A percentile compares a stretch with the other conserved stretches of the same genome.
Evolutionary conservation across 2,888 invertebrate genomes (phyloP).

Genomic region (Andrena chrysosceles): DNA sequence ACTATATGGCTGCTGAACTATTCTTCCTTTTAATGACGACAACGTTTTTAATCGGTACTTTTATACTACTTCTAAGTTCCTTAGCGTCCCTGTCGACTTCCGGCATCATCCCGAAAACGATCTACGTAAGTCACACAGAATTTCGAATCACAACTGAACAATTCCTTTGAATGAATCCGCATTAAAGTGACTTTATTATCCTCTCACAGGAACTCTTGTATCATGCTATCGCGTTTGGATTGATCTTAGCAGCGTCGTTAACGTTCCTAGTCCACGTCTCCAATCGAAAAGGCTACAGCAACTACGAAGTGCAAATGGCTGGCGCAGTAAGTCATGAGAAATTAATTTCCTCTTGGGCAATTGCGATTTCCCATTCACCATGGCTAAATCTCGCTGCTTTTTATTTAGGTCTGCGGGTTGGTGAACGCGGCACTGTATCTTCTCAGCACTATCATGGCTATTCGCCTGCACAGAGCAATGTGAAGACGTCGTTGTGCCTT

Average conservation of each 20-base stretch:
- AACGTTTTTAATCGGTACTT: conserved; percentile 92
- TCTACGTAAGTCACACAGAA: conserved; percentile 88
- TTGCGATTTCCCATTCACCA: background rate
- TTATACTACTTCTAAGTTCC: conserved; percentile 90
- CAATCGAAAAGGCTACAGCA: conserved; percentile 75
- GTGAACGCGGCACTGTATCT: conserved; percentile 91
- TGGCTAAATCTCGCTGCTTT: conserved; percentile 32
- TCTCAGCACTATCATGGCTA: conserved; percentile 91
- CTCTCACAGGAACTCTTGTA: conserved; percentile 92
- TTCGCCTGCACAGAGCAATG: conserved; percentile 91
- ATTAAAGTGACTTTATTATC: conserved; percentile 5
- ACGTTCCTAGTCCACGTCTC: conserved; percentile 89
- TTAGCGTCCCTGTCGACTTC: conserved; percentile 92
- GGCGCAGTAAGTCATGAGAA: conserved; percentile 88
- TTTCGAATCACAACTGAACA: background rate
- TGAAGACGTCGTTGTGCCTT: conserved; percentile 81
- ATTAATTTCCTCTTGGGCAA: background rate
- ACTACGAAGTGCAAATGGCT: conserved; percentile 89
- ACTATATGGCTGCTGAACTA: conserved; percentile 86
- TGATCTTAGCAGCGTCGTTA: conserved; percentile 90
- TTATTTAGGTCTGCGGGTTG: conserved; percentile 91
- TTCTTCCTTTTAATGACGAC: conserved; percentile 92
- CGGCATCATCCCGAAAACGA: conserved; percentile 93
- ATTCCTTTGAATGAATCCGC: background rate
- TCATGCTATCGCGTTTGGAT: conserved; percentile 90